Conservation (phyloP, 30 jellyfish, hydroid and myxozoan species). For the Chironex yamaguchii region DNA sequence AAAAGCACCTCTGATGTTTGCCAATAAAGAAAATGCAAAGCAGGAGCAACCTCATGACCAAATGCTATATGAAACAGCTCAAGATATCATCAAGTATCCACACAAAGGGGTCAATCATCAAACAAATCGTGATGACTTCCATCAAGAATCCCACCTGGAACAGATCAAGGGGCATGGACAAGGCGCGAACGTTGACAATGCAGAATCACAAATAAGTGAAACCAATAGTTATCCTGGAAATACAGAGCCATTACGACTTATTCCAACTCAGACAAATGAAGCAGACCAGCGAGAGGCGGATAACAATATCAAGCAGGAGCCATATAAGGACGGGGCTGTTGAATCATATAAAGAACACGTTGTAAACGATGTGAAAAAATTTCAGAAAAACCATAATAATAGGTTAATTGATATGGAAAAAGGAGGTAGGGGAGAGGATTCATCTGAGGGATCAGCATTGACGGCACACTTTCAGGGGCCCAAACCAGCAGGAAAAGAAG, state of each 20-base stretch:
- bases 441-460: not conserved
- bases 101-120: slow-evolving; percentile 12
- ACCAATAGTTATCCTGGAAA: no score
- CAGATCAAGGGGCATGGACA: slow-evolving; percentile 1
- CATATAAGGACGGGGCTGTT: not conserved
- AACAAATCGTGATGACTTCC: not conserved
- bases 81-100: slow-evolving; percentile 75
- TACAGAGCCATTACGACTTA: not conserved
- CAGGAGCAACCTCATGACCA: slow-evolving; percentile 10
- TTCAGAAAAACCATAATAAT: not conserved
- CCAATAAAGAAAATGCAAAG: slow-evolving; percentile 2
- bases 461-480: not conserved
- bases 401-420: not conserved
- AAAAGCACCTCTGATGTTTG: not conserved
- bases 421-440: no score
- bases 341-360: no score
- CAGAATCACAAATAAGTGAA: not conserved
- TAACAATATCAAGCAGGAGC: not conserved
- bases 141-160: slow-evolving; percentile 9
- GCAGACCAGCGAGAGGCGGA: not conserved
- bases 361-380: not conserved
- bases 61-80: slow-evolving; percentile 61
- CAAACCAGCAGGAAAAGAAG: not conserved
- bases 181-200: slow-evolving; percentile 39
- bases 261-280: not conserved